Evolutionary conservation across 2,888 invertebrate species (phyloP), one percentile per base, ranked within the genome.

Genomic region (Agrilus cyanescens): DNA sequence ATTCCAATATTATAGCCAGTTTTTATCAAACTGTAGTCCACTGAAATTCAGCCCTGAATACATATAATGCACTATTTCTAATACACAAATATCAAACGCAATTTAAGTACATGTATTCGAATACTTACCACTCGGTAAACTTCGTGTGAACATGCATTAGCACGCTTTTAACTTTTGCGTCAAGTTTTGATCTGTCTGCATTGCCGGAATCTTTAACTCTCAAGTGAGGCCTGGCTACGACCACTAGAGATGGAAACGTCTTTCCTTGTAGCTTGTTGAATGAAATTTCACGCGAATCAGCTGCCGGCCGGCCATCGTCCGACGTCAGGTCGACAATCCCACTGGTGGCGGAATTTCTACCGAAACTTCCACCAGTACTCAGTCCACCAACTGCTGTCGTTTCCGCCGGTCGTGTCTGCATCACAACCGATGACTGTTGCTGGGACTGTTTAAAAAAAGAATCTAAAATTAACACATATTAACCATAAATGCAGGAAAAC

Each of bases 221-320:
- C 1, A 90, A 72, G 68, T 82, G 82, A 0, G 88, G 87, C 25
- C 86, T 76, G 0, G 88, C 88, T 14, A 84, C 76, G 0, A 90
- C 88, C 25, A 89, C 86, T 38, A 90, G 68, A 0, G 89, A 89
- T 0, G 89, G 89, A 66, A 82, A 89, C 0, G 88, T 89, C 63
- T 87, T 85, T 32, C 86, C 82, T 68, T 80, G 80, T 42, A 85
- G 63, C 61, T 85, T 86, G 58, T 82, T 83, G 56, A 84, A 82
- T 1, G 83, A 78, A 3, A 86, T 78, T 63, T 87, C 86, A 35
- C 77, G 69, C 1, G 80, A 78, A 56, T 82, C 80, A 0, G 82
- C 78, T 1, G 75, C 69, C 53, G 80, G 77, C 49, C 75, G 74
- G 46, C 67, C 67, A 13, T 78, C 78, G 13, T 79, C 79, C 41